Base-by-base conservation (phyloP, 2,888 invertebrate species). In the Abscondita cerata region DNA sequence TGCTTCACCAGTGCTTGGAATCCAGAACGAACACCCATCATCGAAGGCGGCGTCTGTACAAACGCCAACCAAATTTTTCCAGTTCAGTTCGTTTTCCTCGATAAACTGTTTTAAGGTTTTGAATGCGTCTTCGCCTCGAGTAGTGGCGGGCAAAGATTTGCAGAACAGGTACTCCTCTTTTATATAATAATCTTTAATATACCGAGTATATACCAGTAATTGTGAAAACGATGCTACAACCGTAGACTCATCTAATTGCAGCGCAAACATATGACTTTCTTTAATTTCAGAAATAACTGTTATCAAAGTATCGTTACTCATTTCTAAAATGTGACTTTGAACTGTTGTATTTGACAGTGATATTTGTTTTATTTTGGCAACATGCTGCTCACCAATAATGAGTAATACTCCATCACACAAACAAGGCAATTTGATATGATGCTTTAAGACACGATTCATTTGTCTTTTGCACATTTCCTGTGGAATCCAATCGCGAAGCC, bases 111-210 rank as follows among this genome's bases (percentile, higher is more conserved):
- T 36, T 36, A 36, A 56, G 59, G 68, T 69, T 69, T 2, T 4
- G 25, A 25, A 25, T 25, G 6, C 6, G 25, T 70, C 65, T 66
- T 38, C 68, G 62, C 65, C 67, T 38, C 68, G 62, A 20, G 61
- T 67, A 61, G 64, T 66, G 48, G 66, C 69, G 59, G 68, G 58
- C 68, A 69, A 69, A 66, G 63, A 65, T 57, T 68, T 68, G 60
- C 66, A 66, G 25, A 70, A 68, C 59, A 70, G 6, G 25, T 25
- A 25, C 6, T 25, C 25, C 25, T 6, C 6, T 25, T 25, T 25
- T 4, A 6, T 6, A 25, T 25, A 6, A 25, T 36, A 9, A 9
- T 31, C 31, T 6, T 31, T 9, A 31, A 31, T 31, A 31, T 31
- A 31, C 31, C 31, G 31, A n/a, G n/a, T n/a, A n/a, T n/a, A n/a